Base-by-base conservation (phyloP, 1,140 invertebrate genomes). In the Microplitis mediator region DNA sequence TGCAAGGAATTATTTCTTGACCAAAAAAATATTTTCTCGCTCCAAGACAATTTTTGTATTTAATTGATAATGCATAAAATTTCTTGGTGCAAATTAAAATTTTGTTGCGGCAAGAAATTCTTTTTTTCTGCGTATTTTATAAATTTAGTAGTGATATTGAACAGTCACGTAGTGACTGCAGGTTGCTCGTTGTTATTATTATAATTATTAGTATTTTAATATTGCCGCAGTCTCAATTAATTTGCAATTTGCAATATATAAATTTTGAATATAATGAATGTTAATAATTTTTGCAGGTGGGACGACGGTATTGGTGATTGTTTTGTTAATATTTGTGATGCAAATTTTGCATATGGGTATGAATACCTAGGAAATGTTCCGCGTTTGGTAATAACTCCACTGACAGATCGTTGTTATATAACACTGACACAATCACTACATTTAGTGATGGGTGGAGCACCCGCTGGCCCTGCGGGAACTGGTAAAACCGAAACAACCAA, bases 401-500 rank as follows among this genome's bases (percentile, higher is more conserved):
- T 96, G 6, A 95, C 94, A 39, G 95, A 96, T 85, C 89, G 94
- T 78, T 96, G 94, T 85, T 97, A 97, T 83, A 97, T 97, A 56
- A 98, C 95, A 0, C 85, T 98, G 50, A 97, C 95, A 0, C 92
- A 97, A 91, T 91, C 93, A 52, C 81, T 97, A 8, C 95, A 98
- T 88, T 88, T 97, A 72, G 91, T 95, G 67, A 96, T 97, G 95
- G 95, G 95, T 70, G 95, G 95, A 35, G 96, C 95, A 2, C 95
- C 96, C 1, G 95, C 95, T 6, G 95, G 95, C 2, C 95, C 95
- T 14, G 91, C 92, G 2, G 92, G 94, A 72, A 97, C 95, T 8
- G 95, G 95, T 0, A 97, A 97, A 88, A 97, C 95, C 0, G 96
- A 98, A 86, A 97, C 96, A 0, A 97, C 95, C 0, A 98, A 98